Percentiles rank a stretch among this genome's conserved stretches.
phyloP scores from a whole-genome alignment of 2,113 vertebrate species.

The Columba janthina region DNA sequence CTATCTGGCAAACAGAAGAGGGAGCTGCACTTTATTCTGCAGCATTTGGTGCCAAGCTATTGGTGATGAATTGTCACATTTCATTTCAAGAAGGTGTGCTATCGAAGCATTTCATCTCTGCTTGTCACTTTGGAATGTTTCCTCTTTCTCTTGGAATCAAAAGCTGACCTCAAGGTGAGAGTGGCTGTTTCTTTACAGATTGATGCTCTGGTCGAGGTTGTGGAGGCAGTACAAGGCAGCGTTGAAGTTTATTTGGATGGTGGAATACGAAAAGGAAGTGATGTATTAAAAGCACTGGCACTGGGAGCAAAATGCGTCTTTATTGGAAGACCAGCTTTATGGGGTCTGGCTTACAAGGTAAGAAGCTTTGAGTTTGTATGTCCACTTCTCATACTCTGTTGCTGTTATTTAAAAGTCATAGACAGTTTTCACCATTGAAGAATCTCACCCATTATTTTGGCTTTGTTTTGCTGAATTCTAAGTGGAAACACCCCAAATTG shows the following conservation, averaged over 20 bases:
- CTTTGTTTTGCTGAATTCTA: background rate
- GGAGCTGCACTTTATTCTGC: background rate
- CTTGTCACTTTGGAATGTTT: background rate
- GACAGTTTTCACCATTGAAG: background rate
- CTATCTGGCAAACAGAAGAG: background rate
- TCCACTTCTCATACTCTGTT: background rate
- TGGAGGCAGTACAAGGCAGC: conserved; percentile 83
- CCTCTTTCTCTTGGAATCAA: background rate
- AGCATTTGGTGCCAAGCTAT: background rate
- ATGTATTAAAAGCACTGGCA: conserved; percentile 90
- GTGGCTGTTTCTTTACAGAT: conserved; percentile 76
- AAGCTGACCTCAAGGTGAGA: background rate
- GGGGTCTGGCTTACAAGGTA: conserved; percentile 93
- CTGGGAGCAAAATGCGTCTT: conserved; percentile 93
- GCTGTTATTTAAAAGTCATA: background rate
- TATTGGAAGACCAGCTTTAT: conserved; percentile 89
- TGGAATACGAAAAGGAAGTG: conserved; percentile 89
- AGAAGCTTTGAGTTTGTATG: background rate
- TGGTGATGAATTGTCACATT: background rate
- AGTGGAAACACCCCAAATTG: background rate
- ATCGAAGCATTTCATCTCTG: background rate
- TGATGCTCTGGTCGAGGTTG: conserved; percentile 89
- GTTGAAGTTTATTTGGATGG: conserved; percentile 92
- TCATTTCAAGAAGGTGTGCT: background rate
- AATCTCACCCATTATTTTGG: background rate